Conservation (phyloP, 2,113 vertebrate species). For the Equus quagga region DNA sequence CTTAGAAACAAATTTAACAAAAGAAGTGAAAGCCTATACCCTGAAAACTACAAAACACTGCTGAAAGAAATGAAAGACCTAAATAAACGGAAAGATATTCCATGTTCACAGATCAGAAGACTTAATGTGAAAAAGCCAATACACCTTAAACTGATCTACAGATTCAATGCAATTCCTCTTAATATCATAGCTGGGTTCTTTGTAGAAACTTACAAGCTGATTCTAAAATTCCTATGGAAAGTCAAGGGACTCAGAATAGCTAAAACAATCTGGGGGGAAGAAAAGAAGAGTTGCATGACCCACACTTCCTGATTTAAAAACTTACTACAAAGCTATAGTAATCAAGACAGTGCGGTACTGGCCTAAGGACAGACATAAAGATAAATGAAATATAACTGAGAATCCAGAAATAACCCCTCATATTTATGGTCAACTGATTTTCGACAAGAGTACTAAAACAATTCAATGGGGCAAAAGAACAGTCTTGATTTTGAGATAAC, state of each 20-base stretch:
- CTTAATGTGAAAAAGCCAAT: background rate
- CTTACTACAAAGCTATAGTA: background rate
- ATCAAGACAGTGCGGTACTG: background rate
- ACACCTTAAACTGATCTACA: background rate
- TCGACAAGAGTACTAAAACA: background rate
- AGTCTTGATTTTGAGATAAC: background rate
- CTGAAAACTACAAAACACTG: background rate
- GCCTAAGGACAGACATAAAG: background rate
- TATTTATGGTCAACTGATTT: conserved; percentile 1
- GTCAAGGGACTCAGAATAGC: background rate
- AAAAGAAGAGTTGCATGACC: background rate
- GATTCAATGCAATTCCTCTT: background rate
- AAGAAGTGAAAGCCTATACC: background rate
- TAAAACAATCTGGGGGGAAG: conserved; percentile 9
- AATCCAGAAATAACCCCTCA: background rate
- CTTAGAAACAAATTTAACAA: background rate
- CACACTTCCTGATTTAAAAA: background rate
- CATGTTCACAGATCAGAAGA: background rate
- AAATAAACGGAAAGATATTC: background rate
- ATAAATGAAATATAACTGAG: background rate
- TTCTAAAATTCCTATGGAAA: background rate
- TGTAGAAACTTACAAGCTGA: background rate
- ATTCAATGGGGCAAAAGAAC: background rate
- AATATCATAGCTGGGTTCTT: background rate
- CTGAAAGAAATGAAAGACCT: background rate